phyloP scores from a whole-genome alignment of 2,113 vertebrate genomes.

The Odocoileus hemionus region DNA sequence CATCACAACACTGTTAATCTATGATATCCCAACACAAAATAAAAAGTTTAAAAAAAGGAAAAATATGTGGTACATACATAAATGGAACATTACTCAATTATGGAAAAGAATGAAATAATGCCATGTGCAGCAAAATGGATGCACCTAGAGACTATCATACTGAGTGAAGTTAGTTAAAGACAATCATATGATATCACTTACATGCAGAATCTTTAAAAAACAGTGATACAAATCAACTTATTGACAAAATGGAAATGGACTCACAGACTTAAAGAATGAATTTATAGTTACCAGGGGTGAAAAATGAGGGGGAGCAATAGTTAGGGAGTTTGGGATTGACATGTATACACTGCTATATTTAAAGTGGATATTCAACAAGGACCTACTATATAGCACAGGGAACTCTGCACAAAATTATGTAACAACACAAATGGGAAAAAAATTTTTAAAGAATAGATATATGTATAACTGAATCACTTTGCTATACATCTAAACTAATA shows the following conservation, averaged over 20 bases:
- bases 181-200: not conserved
- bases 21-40: not conserved
- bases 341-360: not conserved
- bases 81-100: not conserved
- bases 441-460: not conserved
- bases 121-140: not conserved
- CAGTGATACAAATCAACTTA: not conserved
- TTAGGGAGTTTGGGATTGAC: not conserved
- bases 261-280: not conserved
- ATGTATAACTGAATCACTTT: not conserved
- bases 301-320: not conserved
- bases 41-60: not conserved
- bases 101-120: not conserved
- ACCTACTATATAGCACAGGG: not conserved
- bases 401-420: not conserved
- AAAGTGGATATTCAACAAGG: not conserved
- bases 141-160: not conserved
- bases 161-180: not conserved
- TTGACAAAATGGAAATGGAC: not conserved
- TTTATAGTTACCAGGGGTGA: not conserved
- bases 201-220: not conserved
- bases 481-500: not conserved
- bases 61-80: not conserved
- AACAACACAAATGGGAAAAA: not conserved
- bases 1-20: not conserved